Base-by-base conservation (phyloP, 2,113 vertebrate species). In the Desmodus rotundus region DNA sequence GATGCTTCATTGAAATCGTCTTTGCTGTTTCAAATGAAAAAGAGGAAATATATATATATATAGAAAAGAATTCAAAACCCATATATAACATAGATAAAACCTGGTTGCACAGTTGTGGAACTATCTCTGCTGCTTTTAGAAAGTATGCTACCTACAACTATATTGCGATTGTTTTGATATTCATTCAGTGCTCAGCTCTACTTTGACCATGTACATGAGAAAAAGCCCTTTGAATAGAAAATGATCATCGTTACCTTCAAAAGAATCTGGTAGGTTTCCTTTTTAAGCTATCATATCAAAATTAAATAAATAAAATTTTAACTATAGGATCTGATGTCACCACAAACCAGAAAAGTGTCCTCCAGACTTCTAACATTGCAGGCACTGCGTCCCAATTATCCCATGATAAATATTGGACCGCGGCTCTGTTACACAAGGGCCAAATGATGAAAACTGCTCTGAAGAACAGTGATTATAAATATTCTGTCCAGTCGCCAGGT, bases 1-100 rank as follows among this genome's bases (percentile, higher is more conserved):
- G 97, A 94, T 58, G 0, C 87, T 97, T 95, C 91, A 80, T 78
- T 80, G 83, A 76, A 95, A 95, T 74, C 96, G 85, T 77, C 41
- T 36, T 28, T 92, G 91, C 14, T 87, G 54, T 56, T 94, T 83
- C 63, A 91, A 84, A 61, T 94, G 17, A 61, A 86, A 91, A 88
- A 41, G 13, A 82, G 76, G 82, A 93, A 72, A 36, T 72, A 50
- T 38, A 24, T 47, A 36, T 72, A 50, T 38, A 24, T 47, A 68
- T 41, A 89, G 47, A 94, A 94, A 97, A 96, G 22, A 17, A 96
- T 82, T 95, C 17, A 80, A 83, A 91, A 56, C 33, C 31, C n/a
- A 65, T 50, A 77, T n/a, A 78, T 63, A 76, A 52, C 11, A 68
- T 61, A 36, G 13, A 28, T 78, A 63, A 85, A 89, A 86, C 11